A percentile compares a stretch with the other conserved stretches of the same genome.
Conservation (phyloP, 2,888 invertebrate genomes). For the Parnassius glacialis region DNA sequence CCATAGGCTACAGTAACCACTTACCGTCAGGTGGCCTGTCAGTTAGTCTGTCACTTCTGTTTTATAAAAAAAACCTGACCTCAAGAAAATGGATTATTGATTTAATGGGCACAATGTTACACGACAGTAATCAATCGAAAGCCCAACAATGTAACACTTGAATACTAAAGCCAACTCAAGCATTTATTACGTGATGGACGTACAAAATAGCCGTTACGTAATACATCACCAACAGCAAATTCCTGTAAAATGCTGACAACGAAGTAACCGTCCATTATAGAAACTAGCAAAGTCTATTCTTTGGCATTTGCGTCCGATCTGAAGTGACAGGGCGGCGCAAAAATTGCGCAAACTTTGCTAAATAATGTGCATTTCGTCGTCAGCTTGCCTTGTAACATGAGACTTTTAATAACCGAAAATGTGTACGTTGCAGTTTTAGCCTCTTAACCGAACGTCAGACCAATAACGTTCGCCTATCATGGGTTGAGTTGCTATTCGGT, state of each 20-base stretch:
- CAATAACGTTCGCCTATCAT: conserved; percentile 9
- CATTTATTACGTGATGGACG: conserved; percentile 52
- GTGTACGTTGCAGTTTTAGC: conserved; percentile 2
- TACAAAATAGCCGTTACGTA: conserved; percentile 58
- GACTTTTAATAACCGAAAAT: conserved; percentile 6
- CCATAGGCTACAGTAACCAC: no score
- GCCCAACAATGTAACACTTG: conserved; percentile 41
- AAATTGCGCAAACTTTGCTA: conserved; percentile 21
- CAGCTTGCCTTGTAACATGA: conserved; percentile 7
- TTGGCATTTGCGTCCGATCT: conserved; percentile 4
- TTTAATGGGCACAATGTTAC: conserved; percentile 1
- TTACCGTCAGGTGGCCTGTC: no score
- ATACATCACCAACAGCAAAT: conserved; percentile 54
- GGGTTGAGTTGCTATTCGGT: conserved; percentile 32
- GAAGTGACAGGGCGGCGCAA: conserved; percentile 6
- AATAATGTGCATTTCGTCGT: conserved; percentile 18
- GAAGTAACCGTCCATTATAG: conserved; percentile 16
- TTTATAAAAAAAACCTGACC: no score
- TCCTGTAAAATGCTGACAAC: conserved; percentile 51
- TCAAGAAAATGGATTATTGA: not conserved
- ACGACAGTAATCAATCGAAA: conserved; percentile 40
- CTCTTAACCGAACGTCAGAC: not conserved
- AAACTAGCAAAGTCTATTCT: conserved; percentile 9
- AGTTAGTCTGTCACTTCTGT: no score
- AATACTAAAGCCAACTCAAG: conserved; percentile 51